A percentile compares a stretch with the other conserved stretches of the same genome.
Evolutionary conservation across 2,113 vertebrate genomes (phyloP).

Genomic region (Plecotus auritus): DNA sequence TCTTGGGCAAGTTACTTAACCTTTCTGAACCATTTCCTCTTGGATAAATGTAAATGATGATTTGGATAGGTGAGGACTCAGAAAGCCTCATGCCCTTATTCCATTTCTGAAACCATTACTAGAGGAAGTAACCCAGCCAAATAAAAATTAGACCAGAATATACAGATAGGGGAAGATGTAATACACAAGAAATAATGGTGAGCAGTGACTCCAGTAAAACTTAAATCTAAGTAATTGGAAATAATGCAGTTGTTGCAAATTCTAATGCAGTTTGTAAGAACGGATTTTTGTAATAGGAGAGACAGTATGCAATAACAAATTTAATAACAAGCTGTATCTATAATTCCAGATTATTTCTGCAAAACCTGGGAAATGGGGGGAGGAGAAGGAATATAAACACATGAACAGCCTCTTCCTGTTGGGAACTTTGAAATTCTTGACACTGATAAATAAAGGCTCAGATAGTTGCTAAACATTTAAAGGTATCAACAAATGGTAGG

Average conservation of each 20-base stretch:
- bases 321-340: constrained; percentile 54
- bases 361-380: neutral
- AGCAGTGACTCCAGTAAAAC: constrained; percentile 17
- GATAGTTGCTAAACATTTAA: constrained; percentile 13
- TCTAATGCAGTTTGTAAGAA: constrained; percentile 50
- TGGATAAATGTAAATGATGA: neutral
- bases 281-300: constrained; percentile 39
- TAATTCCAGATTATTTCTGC: constrained; percentile 34
- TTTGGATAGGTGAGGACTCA: neutral
- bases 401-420: neutral
- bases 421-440: constrained; percentile 19
- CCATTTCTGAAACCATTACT: constrained; percentile 19
- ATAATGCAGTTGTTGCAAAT: constrained; percentile 15
- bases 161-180: neutral
- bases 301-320: constrained; percentile 40
- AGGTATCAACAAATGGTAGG: neutral
- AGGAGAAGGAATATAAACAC: neutral
- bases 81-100: neutral
- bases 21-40: neutral
- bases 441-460: constrained; percentile 4
- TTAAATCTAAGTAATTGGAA: constrained; percentile 48
- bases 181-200: constrained; percentile 7
- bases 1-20: neutral
- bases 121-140: neutral
- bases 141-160: constrained; percentile 34